These are phyloP conservation scores for Phenganax subtilis DNA, from an alignment of 92 coral and sea anemone species.

Conservation along the genomic window DNA sequence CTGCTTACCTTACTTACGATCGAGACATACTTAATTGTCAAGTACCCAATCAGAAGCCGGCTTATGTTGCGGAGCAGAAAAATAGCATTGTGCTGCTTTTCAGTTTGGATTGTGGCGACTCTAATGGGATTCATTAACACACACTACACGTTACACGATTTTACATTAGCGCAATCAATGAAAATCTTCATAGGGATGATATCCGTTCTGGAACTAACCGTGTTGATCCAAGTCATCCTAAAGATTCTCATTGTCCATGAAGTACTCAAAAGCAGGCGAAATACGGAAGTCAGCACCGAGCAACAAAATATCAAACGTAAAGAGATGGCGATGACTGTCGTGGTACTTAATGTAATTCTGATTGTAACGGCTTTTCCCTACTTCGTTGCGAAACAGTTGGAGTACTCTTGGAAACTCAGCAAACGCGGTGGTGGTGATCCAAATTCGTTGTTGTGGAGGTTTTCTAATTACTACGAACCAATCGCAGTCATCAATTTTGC, in stretches of 20 bases:
- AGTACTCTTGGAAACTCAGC: neutral
- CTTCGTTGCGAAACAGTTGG: constrained; percentile 22
- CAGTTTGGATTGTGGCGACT: constrained; percentile 64
- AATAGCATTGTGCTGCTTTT: constrained; percentile 63
- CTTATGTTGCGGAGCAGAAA: constrained; percentile 18
- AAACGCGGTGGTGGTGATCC: neutral
- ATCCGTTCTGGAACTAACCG: constrained; percentile 21
- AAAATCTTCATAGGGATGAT: constrained; percentile 5
- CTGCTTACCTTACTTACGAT: constrained; percentile 14
- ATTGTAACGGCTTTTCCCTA: constrained; percentile 28
- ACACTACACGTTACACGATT: neutral
- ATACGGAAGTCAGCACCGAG: neutral
- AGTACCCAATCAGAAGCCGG: constrained; percentile 24
- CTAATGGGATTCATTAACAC: constrained; percentile 28
- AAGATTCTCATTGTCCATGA: constrained; percentile 4
- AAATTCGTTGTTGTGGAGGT: neutral
- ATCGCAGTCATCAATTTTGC: constrained; percentile 21
- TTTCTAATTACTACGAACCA: constrained; percentile 4
- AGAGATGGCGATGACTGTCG: constrained; percentile 20
- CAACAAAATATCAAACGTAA: neutral
- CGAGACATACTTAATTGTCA: constrained; percentile 19
- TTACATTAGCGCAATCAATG: neutral
- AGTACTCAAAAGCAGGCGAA: constrained; percentile 7
- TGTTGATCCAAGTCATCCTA: constrained; percentile 6
- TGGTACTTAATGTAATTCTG: constrained; percentile 22